phyloP scores from a whole-genome alignment of 2,113 vertebrate species.

The Drymodes brunneopygia region DNA sequence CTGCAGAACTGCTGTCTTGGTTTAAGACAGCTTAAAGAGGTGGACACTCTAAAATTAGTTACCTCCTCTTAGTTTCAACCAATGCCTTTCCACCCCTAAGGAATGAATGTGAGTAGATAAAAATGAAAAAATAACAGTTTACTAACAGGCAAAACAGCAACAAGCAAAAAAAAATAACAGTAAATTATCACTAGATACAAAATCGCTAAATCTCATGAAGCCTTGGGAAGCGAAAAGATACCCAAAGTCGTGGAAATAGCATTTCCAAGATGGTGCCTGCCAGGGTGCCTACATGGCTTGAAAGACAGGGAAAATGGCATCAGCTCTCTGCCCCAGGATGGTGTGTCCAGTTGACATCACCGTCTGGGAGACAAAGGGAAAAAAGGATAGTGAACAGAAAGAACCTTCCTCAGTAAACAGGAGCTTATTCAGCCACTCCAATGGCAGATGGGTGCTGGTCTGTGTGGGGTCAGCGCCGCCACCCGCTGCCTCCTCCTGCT shows the following conservation, averaged over 20 bases:
- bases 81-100: neutral
- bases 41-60: neutral
- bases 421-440: neutral
- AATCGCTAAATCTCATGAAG: neutral
- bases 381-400: neutral
- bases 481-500: neutral
- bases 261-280: neutral
- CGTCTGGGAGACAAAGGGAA: too few species aligned
- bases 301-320: neutral
- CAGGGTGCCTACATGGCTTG: fast-evolving
- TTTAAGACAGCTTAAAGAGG: neutral
- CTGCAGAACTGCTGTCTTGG: neutral
- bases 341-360: fast-evolving
- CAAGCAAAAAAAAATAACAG: neutral
- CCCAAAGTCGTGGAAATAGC: neutral
- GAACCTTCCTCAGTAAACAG: neutral
- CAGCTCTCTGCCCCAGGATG: neutral
- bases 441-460: neutral
- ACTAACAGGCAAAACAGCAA: neutral
- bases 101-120: fast-evolving
- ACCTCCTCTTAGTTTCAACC: neutral
- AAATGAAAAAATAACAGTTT: neutral
- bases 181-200: neutral
- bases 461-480: fast-evolving
- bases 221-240: neutral